Base-by-base conservation (phyloP, 2,113 vertebrate genomes). In the Bos javanicus region DNA sequence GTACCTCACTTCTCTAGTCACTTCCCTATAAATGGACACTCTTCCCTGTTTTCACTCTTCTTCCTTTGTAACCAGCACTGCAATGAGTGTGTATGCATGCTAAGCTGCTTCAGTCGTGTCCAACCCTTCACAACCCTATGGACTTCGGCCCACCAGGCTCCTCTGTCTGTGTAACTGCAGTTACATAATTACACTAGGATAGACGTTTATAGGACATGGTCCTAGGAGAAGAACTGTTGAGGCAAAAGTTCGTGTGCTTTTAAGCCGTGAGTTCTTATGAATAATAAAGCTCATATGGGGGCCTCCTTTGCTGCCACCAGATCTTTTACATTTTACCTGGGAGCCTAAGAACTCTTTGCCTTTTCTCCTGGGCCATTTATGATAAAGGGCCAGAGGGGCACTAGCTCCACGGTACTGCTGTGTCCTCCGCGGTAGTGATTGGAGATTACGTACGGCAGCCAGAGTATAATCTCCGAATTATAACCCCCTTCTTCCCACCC, bases 331-430 rank as follows among this genome's bases (percentile, higher is more conserved):
- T 52, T 82, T 78, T 71, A 26, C 71, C 28, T 84, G 71, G n/a
- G 81, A 96, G 57, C 59, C 67, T 59, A 43, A 85, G 57, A 56
- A 36, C 30, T 11, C 12, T 16, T 46, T 46, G 46, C n/a, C 54
- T 74, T 85, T 62, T 30, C 21, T 43, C 50, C 74, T 50, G 23
- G 43, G 46, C 28, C 11, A 3, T 59, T 28, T 59, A 11, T n/a
- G 30, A 33, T 4, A 25, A 57, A 86, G 17, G 0, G 3, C 39
- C 21, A 16, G 19, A 50, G 76, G 76, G n/a, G 28, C 12, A 12
- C 16, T 0, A 26, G 4, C 36, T 36, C 28, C 46, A 1, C 6
- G 15, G 59, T 8, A 7, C 48, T 52, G 5, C 8, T 1, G 12
- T 2, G 36, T 67, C 57, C 82, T 60, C 74, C 50, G 80, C 15